Evolutionary conservation across 2,797 vertebrate genomes (phyloP), one percentile per base, ranked within the genome.

Genomic region (Paguma larvata): DNA sequence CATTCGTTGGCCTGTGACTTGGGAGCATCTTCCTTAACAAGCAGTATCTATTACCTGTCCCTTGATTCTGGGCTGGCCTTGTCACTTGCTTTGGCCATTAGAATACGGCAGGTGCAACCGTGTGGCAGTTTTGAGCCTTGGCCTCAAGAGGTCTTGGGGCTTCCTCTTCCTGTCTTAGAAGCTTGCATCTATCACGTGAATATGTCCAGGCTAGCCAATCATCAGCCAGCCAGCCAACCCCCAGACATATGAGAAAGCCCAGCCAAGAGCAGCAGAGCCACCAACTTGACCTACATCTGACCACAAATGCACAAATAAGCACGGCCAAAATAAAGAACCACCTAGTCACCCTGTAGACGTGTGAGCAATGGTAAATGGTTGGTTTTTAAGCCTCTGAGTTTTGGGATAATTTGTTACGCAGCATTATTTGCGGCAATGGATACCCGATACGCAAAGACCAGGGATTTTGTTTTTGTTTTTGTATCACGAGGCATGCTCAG

Each of bases 11-110:
- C 44, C 34, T 41, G 21, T 16, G 70, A 34, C 48, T 85, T 38
- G 25, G 80, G 11, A 65, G 79, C 70, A 1, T 79, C 34, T 87
- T 62, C 56, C 86, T 80, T 79, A 85, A 56, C 6, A 78, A 8
- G 21, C 19, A 3, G 13, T 46, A 21, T 41, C 46, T 91, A 2
- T 83, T 51, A 68, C 27, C 48, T 5, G 67, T 75, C 14, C 15
- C 87, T 95, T 70, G 44, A 89, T 32, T 79, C 48, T 63, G 85
- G 67, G 62, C 67, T 89, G 70, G 21, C 38, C 53, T 89, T 87
- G 32, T 62, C 44, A 65, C 84, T 95, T 80, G 8, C 63, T 93
- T 90, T 90, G n/a, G 59, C 32, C 48, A 80, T 38, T 23, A 59
- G 32, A 84, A 87, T 83, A 30, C 62, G 68, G 38, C 56, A 62